phyloP scores from a whole-genome alignment of 37 sponge, comb jelly and placozoan species.

The Halisarca cf. caerulea region DNA sequence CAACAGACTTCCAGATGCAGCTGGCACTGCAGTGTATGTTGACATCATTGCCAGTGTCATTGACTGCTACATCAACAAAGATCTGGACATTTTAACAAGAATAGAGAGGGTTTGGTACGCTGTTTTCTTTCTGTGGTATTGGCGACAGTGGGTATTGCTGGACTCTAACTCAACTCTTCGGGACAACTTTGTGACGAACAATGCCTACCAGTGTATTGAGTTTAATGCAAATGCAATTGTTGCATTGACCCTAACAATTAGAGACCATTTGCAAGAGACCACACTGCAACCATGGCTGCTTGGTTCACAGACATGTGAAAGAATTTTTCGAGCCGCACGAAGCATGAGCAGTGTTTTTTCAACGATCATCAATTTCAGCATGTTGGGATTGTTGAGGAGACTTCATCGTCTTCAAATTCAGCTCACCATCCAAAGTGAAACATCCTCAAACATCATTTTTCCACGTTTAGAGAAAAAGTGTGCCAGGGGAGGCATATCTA shows the following conservation, averaged over 20 bases:
- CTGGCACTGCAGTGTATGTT: too few relatives aligned
- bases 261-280: background rate
- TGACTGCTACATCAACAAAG: constrained; percentile 23
- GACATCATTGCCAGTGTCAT: too few relatives aligned
- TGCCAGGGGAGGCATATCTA: background rate
- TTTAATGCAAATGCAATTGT: constrained; percentile 24
- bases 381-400: constrained; percentile 27
- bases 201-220: constrained; percentile 31
- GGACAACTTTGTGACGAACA: constrained; percentile 27
- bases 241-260: background rate
- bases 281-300: constrained; percentile 29
- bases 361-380: constrained; percentile 29
- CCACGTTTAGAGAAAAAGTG: background rate
- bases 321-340: constrained; percentile 15
- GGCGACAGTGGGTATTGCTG: constrained; percentile 24
- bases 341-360: constrained; percentile 35
- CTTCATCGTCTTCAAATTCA: constrained; percentile 28
- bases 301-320: constrained; percentile 31
- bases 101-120: constrained; percentile 28
- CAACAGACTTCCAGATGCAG: constrained; percentile 13
- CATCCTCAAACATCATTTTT: background rate
- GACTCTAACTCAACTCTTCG: constrained; percentile 6
- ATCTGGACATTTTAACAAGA: background rate
- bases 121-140: constrained; percentile 40
- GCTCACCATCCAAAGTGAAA: constrained; percentile 2